These are phyloP conservation scores for Geococcyx californianus DNA, from an alignment of 2,113 vertebrate species.

Conservation along the genomic window DNA sequence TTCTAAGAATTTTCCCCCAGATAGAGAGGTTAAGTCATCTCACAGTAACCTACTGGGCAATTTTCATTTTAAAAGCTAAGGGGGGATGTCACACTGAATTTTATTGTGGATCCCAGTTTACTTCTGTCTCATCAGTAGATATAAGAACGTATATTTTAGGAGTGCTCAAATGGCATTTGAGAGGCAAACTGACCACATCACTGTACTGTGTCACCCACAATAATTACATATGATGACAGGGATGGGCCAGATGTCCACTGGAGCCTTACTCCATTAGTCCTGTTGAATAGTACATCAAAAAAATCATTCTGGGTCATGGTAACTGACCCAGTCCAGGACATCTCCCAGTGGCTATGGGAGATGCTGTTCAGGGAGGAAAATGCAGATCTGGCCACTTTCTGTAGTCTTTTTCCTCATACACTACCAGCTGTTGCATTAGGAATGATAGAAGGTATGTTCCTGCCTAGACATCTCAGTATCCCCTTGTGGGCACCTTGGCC, in stretches of 20 bases:
- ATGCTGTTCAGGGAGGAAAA: background rate
- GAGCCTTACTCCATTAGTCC: background rate
- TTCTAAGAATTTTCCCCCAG: background rate
- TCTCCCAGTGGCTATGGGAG: background rate
- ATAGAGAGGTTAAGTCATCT: background rate
- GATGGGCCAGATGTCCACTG: background rate
- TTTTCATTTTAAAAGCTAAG: background rate
- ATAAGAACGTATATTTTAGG: background rate
- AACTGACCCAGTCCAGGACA: background rate
- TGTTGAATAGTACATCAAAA: background rate
- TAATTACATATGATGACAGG: background rate
- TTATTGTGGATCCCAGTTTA: background rate
- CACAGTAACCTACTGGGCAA: background rate
- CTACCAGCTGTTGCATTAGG: background rate
- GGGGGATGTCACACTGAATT: background rate
- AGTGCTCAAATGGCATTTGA: background rate
- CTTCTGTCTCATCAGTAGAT: background rate
- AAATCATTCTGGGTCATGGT: background rate
- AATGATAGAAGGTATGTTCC: background rate
- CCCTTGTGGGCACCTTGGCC: background rate
- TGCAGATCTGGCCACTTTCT: background rate
- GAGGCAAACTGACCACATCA: background rate
- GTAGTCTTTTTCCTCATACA: background rate
- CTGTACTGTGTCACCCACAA: background rate
- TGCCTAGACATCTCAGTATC: background rate